These are phyloP conservation scores for Nothobranchius kuhntae DNA, from an alignment of 2,113 vertebrate genomes.

Conservation along the genomic window DNA sequence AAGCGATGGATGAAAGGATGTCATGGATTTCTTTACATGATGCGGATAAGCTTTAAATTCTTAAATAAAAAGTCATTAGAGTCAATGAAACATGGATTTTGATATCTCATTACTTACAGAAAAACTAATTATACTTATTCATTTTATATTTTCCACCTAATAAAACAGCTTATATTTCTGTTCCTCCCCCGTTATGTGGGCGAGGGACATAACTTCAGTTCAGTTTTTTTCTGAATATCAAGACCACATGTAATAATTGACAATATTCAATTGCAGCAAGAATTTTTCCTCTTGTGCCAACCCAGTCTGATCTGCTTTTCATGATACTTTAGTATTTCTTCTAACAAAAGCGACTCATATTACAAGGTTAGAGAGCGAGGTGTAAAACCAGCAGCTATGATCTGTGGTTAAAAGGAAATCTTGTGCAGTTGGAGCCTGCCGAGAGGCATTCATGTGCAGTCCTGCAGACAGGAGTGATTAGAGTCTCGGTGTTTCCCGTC, in stretches of 20 bases:
- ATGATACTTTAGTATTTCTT: neutral
- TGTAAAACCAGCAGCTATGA: slow-evolving; percentile 8
- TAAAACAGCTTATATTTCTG: too few species aligned
- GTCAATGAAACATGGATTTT: neutral
- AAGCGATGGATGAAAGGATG: neutral
- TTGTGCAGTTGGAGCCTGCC: neutral
- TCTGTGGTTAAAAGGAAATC: neutral
- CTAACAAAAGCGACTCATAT: neutral
- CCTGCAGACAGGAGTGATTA: slow-evolving; percentile 1
- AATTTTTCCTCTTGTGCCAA: neutral
- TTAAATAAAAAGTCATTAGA: neutral
- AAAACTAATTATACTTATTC: neutral
- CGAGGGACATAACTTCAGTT: neutral
- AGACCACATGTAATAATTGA: neutral
- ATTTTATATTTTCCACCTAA: too few species aligned
- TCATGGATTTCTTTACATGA: neutral
- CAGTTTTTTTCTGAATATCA: neutral
- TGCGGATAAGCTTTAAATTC: neutral
- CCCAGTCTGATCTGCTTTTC: neutral
- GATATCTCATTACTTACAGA: neutral
- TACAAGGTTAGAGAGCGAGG: neutral
- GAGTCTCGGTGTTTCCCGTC: neutral
- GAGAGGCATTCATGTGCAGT: slow-evolving; percentile 7
- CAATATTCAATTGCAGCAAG: neutral
- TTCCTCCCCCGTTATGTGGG: neutral